Evolutionary conservation across 2,113 vertebrate species (phyloP).

Genomic region (Hippocampus barbouri): DNA sequence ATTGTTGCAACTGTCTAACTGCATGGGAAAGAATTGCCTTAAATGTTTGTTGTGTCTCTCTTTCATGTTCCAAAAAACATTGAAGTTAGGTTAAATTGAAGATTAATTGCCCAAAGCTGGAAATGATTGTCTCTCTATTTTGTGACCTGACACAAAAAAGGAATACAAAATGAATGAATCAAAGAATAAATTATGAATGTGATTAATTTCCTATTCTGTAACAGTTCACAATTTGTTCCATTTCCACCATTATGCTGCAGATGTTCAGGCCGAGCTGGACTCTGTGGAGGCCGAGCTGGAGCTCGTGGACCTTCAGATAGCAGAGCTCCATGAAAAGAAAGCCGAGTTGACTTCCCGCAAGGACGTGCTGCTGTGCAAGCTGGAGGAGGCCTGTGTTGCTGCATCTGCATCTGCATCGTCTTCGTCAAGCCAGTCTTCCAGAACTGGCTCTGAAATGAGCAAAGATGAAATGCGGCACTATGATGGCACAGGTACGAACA

Average conservation of each 20-base stretch:
- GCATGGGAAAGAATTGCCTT: too few relatives aligned
- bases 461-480: conserved; percentile 71
- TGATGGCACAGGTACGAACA: conserved; percentile 77
- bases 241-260: conserved; percentile 48
- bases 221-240: background rate
- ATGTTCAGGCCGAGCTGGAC: conserved; percentile 78
- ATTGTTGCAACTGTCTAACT: background rate
- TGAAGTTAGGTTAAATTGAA: too few relatives aligned
- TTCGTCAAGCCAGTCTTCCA: conserved; percentile 38
- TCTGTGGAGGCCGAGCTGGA: conserved; percentile 82
- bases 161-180: background rate
- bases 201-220: background rate
- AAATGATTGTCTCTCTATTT: too few relatives aligned
- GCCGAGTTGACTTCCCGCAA: conserved; percentile 78
- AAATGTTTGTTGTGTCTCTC: too few relatives aligned
- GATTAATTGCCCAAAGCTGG: too few relatives aligned
- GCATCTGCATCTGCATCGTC: conserved; percentile 45
- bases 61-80: too few relatives aligned
- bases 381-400: conserved; percentile 71
- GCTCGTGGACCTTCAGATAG: conserved; percentile 81
- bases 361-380: conserved; percentile 67
- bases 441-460: conserved; percentile 54
- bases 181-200: background rate
- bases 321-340: conserved; percentile 84
- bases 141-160: too few relatives aligned